These are phyloP conservation scores for Polydrusus tereticollis DNA, from an alignment of 2,888 invertebrate species.

Conservation along the genomic window DNA sequence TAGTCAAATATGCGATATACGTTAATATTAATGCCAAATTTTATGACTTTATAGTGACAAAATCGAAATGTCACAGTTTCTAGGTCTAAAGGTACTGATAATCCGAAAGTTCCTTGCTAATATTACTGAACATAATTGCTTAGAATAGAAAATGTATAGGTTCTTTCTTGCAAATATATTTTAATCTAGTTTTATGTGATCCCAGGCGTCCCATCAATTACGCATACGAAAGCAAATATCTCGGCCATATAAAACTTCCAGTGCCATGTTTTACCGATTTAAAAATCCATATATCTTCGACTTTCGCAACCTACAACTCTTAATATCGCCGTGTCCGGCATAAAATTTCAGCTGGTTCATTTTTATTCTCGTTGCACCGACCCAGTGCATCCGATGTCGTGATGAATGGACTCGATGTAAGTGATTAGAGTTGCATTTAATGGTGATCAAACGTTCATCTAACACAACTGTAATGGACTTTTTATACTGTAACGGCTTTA, in stretches of 20 bases:
- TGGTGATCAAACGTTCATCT: no score
- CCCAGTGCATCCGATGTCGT: conserved; percentile 10
- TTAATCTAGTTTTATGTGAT: background rate
- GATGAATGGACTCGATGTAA: conserved; percentile 9
- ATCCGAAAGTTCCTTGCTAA: no score
- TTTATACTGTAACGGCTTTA: no score
- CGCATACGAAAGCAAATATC: background rate
- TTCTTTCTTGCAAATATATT: no score
- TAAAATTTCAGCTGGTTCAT: conserved; percentile 14
- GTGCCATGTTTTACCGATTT: conserved; percentile 5
- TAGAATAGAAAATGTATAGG: no score
- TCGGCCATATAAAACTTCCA: background rate
- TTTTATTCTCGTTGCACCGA: conserved; percentile 26
- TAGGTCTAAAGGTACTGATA: no score
- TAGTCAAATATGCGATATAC: no score
- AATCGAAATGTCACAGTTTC: no score
- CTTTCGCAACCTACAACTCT: conserved; percentile 1
- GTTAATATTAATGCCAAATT: no score
- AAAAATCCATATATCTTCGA: conserved; percentile 11
- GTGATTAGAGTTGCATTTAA: background rate
- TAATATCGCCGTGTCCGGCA: conserved; percentile 29
- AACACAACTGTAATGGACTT: no score
- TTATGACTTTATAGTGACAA: no score
- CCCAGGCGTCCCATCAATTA: background rate
- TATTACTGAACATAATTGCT: no score